phyloP scores from a whole-genome alignment of 2,888 invertebrate species.

The Eulithis testata region DNA sequence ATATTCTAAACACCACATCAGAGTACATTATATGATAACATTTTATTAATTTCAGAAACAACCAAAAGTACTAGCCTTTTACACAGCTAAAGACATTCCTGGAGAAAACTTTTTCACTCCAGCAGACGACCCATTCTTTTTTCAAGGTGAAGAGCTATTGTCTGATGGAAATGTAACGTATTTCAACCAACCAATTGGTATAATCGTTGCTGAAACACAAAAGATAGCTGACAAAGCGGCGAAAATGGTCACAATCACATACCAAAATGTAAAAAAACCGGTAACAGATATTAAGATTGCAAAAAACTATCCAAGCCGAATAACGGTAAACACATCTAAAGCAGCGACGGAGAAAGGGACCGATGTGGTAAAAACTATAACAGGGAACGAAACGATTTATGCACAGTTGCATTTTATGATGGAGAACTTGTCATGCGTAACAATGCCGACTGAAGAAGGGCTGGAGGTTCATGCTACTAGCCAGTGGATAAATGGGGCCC shows the following conservation, averaged over 20 bases:
- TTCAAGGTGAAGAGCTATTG: conserved; percentile 65
- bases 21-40: no score
- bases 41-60: conserved; percentile 68
- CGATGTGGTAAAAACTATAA: conserved; percentile 70
- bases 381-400: conserved; percentile 82
- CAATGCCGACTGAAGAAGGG: conserved; percentile 88
- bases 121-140: conserved; percentile 38
- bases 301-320: conserved; percentile 53
- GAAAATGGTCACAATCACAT: conserved; percentile 81
- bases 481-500: conserved; percentile 86
- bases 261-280: conserved; percentile 68
- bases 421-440: conserved; percentile 88
- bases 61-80: conserved; percentile 86
- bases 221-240: conserved; percentile 83
- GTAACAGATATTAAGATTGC: conserved; percentile 52
- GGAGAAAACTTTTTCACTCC: conserved; percentile 84
- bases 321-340: conserved; percentile 41
- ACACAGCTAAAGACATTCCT: conserved; percentile 87
- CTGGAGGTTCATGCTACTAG: conserved; percentile 86
- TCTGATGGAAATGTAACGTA: conserved; percentile 67
- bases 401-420: conserved; percentile 89
- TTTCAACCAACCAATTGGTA: conserved; percentile 63
- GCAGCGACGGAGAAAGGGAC: conserved; percentile 58
- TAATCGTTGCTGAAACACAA: conserved; percentile 85
- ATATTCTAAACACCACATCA: no score